These are phyloP conservation scores for Gymnodraco acuticeps DNA, from an alignment of 2,797 vertebrate genomes.

Conservation along the genomic window DNA sequence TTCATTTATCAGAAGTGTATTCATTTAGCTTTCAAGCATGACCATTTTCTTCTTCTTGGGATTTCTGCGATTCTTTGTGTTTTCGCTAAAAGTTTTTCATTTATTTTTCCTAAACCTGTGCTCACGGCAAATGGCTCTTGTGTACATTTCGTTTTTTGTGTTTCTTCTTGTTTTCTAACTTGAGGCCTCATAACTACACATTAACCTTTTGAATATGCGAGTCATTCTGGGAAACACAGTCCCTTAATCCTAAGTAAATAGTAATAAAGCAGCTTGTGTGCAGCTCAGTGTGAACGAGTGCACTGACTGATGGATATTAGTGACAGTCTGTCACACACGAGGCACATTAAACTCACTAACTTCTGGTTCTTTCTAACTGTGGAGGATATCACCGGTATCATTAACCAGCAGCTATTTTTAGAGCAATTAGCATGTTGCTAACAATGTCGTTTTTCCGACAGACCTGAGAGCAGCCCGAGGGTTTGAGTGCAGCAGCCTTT, in stretches of 20 bases:
- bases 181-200: background rate
- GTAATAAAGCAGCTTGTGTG: background rate
- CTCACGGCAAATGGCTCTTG: too few species aligned
- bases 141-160: too few species aligned
- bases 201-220: background rate
- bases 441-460: background rate
- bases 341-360: background rate
- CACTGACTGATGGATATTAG: background rate
- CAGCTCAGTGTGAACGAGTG: too few species aligned
- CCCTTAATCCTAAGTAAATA: constrained; percentile 1
- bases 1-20: too few species aligned
- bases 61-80: too few species aligned
- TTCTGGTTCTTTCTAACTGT: background rate
- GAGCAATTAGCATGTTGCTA: constrained; percentile 3
- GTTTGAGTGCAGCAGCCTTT: background rate
- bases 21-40: too few species aligned
- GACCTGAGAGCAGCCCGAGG: background rate
- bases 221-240: background rate
- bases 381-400: background rate
- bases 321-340: background rate
- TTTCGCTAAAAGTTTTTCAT: too few species aligned
- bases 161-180: background rate
- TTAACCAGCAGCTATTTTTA: background rate
- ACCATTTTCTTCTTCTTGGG: too few species aligned
- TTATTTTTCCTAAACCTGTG: too few species aligned